These are phyloP conservation scores for Xenops minutus DNA, from an alignment of 2,797 vertebrate genomes.

Conservation along the genomic window DNA sequence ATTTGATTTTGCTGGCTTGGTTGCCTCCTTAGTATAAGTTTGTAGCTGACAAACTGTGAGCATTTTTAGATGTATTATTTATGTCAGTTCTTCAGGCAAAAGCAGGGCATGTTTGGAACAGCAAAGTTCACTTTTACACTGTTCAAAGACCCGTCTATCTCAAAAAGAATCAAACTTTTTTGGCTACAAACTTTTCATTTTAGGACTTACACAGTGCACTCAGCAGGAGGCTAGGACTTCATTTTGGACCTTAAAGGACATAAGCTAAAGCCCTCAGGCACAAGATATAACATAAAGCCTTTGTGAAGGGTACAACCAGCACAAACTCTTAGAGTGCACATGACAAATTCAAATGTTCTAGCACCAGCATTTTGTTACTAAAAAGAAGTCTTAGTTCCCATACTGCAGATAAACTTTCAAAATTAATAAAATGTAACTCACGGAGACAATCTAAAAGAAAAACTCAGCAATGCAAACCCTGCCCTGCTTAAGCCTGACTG, in stretches of 20 bases:
- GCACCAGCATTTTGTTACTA: neutral
- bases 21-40: neutral
- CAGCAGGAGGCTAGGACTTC: neutral
- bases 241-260: neutral
- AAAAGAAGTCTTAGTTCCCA: neutral
- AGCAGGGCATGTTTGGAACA: conserved; percentile 8
- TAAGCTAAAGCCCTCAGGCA: conserved; percentile 2
- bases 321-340: neutral
- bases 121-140: neutral
- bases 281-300: neutral
- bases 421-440: conserved; percentile 12
- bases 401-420: neutral
- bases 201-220: neutral
- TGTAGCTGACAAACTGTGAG: neutral
- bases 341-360: neutral
- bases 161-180: neutral
- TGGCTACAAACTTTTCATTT: neutral
- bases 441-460: conserved; percentile 17
- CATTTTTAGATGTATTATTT: conserved; percentile 24
- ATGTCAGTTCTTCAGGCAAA: conserved; percentile 23
- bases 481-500: conserved; percentile 21
- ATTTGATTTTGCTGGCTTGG: neutral
- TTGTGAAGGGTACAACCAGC: neutral
- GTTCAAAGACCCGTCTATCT: neutral
- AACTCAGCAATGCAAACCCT: neutral